Base-by-base conservation (phyloP, 2,888 invertebrate genomes). In the Archaeoteleia sp. region DNA sequence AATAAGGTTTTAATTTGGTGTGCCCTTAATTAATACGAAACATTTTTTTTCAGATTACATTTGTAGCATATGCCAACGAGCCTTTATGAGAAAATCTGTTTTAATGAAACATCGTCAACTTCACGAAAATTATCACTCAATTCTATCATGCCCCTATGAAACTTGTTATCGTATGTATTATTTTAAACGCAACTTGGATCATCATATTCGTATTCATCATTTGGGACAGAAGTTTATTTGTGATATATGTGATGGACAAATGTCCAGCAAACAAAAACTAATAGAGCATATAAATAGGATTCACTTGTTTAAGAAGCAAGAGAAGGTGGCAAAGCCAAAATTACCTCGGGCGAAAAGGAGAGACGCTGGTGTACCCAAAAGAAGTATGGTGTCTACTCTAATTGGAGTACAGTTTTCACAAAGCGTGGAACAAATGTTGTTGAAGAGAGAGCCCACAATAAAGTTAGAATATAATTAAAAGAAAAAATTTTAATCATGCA, bases 191-290 rank as follows among this genome's bases (percentile, higher is more conserved):
- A 91, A 90, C 83, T 83, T 91, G 12, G 86, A 85, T 1, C 86
- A 87, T 51, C 91, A 91, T 70, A 85, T 90, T 54, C 72, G 84
- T 53, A 82, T 82, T 1, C 86, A 84, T 25, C 91, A 91, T 74
- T 77, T 87, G 10, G 87, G 87, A 1, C 73, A 86, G 2, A 87
- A 81, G 30, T 88, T 87, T 20, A 45, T 68, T 1, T 82, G 82
- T 13, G 79, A 82, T 14, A 66, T 76, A 17, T 82, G 82, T 15
- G 66, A 71, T 10, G 1, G 12, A 8, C 63, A 60, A 39, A 17
- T 79, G 15, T 42, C 55, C 0, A 20, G 71, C 0, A 81, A 82
- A 53, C 35, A 40, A n/a, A 74, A 35, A 43, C 34, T 82, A 10
- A 14, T 10, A 20, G 8, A 55, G 0, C 82, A 82, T 32, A 80